These are phyloP conservation scores for Thaumetopoea pityocampa DNA, from an alignment of 1,140 invertebrate species.

Conservation along the genomic window DNA sequence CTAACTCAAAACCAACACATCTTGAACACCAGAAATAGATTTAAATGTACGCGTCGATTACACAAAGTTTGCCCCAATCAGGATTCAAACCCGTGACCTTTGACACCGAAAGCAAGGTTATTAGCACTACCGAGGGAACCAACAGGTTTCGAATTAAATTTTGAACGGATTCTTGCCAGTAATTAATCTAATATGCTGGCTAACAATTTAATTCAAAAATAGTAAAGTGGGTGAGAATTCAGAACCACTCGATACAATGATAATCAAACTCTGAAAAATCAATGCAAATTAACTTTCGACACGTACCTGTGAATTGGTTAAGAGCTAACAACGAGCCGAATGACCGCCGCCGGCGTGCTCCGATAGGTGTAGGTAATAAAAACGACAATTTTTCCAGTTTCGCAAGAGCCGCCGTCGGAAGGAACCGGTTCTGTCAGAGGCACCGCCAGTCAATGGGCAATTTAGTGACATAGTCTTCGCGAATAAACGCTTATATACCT, in stretches of 20 bases:
- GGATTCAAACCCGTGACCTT: neutral
- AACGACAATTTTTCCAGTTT: slow-evolving; percentile 55
- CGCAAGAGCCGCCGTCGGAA: slow-evolving; percentile 38
- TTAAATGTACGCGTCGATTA: too few relatives aligned
- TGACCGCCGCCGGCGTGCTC: slow-evolving; percentile 8
- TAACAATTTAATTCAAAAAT: too few relatives aligned
- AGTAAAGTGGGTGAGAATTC: too few relatives aligned
- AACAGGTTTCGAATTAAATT: too few relatives aligned
- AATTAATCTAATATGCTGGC: too few relatives aligned
- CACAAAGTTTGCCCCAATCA: too few relatives aligned
- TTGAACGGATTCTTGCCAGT: too few relatives aligned
- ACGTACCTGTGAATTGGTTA: slow-evolving; percentile 13
- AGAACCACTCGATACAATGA: too few relatives aligned
- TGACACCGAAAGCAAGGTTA: too few relatives aligned
- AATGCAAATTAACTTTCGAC: slow-evolving; percentile 4
- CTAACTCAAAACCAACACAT: too few relatives aligned
- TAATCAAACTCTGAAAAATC: neutral
- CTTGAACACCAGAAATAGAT: too few relatives aligned
- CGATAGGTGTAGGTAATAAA: slow-evolving; percentile 35
- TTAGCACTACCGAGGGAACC: too few relatives aligned
- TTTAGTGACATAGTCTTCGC: slow-evolving; percentile 16
- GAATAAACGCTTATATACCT: slow-evolving; percentile 8
- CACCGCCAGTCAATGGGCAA: slow-evolving; percentile 54
- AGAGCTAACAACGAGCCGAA: slow-evolving; percentile 16
- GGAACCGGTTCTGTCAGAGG: slow-evolving; percentile 55